A percentile compares a stretch with the other conserved stretches of the same genome.
Conservation (phyloP, 1,140 invertebrate genomes). For the Melanaphis sacchari region DNA sequence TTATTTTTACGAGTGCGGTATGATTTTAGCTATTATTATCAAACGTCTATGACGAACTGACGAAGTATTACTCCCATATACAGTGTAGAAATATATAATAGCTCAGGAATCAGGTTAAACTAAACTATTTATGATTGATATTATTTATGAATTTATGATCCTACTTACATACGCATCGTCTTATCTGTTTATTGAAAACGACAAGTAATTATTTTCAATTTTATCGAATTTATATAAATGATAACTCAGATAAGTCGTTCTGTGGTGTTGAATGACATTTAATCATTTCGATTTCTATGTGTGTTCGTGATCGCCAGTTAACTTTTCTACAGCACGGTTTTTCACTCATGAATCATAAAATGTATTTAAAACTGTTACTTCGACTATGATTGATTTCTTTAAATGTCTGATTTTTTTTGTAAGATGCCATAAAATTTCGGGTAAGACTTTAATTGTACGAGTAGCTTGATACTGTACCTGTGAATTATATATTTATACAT, state of each 20-base stretch:
- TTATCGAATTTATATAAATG: slow-evolving; percentile 26
- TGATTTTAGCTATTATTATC: background rate
- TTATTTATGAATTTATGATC: too few relatives aligned
- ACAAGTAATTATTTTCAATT: slow-evolving; percentile 47
- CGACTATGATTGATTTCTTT: background rate
- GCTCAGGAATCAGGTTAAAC: background rate
- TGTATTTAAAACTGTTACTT: slow-evolving; percentile 32
- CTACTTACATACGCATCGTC: background rate
- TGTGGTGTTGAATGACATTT: background rate
- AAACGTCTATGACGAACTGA: background rate
- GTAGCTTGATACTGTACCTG: background rate
- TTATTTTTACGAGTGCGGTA: background rate
- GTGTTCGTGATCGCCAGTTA: background rate
- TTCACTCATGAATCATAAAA: slow-evolving; percentile 1
- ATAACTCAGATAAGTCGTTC: slow-evolving; percentile 18
- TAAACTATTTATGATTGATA: background rate
- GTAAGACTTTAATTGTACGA: slow-evolving; percentile 26
- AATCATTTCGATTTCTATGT: background rate
- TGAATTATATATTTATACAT: background rate
- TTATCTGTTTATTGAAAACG: slow-evolving; percentile 18
- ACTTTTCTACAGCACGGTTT: background rate
- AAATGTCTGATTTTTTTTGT: slow-evolving; percentile 25
- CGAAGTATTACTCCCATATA: background rate
- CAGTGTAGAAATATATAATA: background rate
- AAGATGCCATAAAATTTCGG: slow-evolving; percentile 13